Base-by-base conservation (phyloP, 1,140 invertebrate genomes). In the Catajapyx aquilonaris region DNA sequence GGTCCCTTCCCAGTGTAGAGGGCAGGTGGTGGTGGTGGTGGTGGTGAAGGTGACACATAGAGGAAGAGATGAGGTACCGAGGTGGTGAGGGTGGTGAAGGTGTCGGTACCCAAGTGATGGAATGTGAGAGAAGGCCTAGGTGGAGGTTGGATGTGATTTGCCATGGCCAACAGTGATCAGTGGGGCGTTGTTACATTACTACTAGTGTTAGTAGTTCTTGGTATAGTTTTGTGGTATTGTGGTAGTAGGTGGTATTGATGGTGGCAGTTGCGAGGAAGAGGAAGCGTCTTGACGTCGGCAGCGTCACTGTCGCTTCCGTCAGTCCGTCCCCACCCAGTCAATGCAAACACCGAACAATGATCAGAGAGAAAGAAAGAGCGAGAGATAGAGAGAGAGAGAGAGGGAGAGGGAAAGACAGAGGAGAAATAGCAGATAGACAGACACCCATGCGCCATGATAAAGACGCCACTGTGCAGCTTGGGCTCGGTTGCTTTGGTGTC, bases 321-420 rank as follows among this genome's bases (percentile, higher is more conserved):
- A 28, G 13, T 28, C 13, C 13, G 13, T 28, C 13, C 23, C 7
- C 7, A 28, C 7, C 13, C 13, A 28, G 13, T 28, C 7, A 28
- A 28, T 28, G 23, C 13, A 28, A 28, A 28, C 7, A 28, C 13
- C 7, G 23, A 28, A 28, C 23, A 28, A 28, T 28, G 5, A 20
- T 19, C 18, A 35, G 17, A 20, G 19, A 35, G 32, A 31, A 16
- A 40, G 11, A n/a, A 19, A 35, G 32, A 35, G 35, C 20, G 33
- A 32, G 31, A 15, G 7, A 23, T 22, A 9, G n/a, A 19, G 39
- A 31, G 34, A 34, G 21, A n/a, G 16, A 34, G 5, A 32, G 31
- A 16, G 23, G 9, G 17, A 37, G 15, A 2, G 19, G 35, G 16
- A 18, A 33, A 2, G 20, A 18, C 21, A 18, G 15, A 15, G 21